Evolutionary conservation across 2,888 invertebrate species (phyloP).

Genomic region (Torymus texanus): DNA sequence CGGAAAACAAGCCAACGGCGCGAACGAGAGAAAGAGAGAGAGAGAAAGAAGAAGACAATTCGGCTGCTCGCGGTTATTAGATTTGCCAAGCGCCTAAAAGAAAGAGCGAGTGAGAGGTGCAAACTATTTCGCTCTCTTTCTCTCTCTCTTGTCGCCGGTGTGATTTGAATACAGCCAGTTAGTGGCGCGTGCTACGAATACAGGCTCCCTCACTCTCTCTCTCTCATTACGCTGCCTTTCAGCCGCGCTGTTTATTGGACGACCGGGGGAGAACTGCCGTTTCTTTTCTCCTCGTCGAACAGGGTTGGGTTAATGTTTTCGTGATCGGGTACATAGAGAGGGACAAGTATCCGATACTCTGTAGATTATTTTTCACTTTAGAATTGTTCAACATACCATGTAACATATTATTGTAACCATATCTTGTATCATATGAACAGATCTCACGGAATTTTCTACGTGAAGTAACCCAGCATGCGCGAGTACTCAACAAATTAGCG

Average conservation of each 20-base stretch:
- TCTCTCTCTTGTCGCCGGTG: slow-evolving; percentile 66
- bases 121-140: slow-evolving; percentile 73
- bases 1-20: slow-evolving; percentile 22
- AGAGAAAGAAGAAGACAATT: slow-evolving; percentile 5
- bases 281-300: slow-evolving; percentile 3
- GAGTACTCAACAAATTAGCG: too few species aligned
- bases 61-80: slow-evolving; percentile 24
- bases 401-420: too few species aligned
- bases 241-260: slow-evolving; percentile 47
- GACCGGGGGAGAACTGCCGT: neutral
- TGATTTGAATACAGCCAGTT: slow-evolving; percentile 75
- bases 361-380: too few species aligned
- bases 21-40: neutral
- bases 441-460: too few species aligned
- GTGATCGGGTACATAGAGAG: too few species aligned
- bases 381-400: too few species aligned
- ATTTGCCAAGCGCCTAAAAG: slow-evolving; percentile 17
- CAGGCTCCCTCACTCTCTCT: slow-evolving; percentile 60
- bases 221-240: slow-evolving; percentile 66
- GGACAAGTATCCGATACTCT: too few species aligned
- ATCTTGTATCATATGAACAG: too few species aligned
- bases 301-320: too few species aligned
- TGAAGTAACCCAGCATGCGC: too few species aligned
- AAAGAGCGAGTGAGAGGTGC: slow-evolving; percentile 1
- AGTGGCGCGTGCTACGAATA: slow-evolving; percentile 72